Base-by-base conservation (phyloP, 2,888 invertebrate genomes). In the Mactromeris polynyma region DNA sequence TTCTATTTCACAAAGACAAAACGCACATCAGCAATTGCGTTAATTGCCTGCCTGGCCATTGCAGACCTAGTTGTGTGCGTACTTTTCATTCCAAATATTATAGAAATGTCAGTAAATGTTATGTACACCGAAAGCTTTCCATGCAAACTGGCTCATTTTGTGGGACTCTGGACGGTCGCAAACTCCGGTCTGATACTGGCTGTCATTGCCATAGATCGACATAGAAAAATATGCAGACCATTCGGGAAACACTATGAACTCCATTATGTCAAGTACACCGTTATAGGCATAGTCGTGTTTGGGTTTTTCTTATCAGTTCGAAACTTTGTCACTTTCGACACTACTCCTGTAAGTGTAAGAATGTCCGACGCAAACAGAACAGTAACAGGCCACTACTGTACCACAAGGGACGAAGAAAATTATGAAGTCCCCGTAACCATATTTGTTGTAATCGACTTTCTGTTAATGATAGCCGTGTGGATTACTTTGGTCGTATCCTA, bases 181-280 rank as follows among this genome's bases (percentile, higher is more conserved):
- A n/a, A n/a, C n/a, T 89, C 89, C 4, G 64, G 83, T 31, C 38
- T 89, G 9, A 84, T 85, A 31, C 64, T 89, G 21, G 80, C 77
- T 81, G 42, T 89, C 17, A 83, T 89, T 11, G 83, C 89, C 14
- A 85, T 89, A 3, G 89, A 89, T 54, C 40, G 89, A 38, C 81
- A 89, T 69, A 42, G 77, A n/a, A 89, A 87, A 26, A 58, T 89
- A n/a, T 89, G 89, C 42, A 64, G 31, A 6, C 87, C 89, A 6
- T 78, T 84, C 46, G 84, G 82, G 7, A 84, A 77, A 40, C 89
- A 89, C 58, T 33, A 58, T 58, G 54, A 51, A 33, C 33, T 81
- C 14, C 36, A 14, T 7, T 19, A 51, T 19, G 86, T 84, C 19
- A 81, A 81, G 31, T 40, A 54, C 21, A 73, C 77, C 3, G 36